Evolutionary conservation across 2,888 invertebrate genomes (phyloP), one percentile per base, ranked within the genome.

Genomic region (Pterostichus madidus): DNA sequence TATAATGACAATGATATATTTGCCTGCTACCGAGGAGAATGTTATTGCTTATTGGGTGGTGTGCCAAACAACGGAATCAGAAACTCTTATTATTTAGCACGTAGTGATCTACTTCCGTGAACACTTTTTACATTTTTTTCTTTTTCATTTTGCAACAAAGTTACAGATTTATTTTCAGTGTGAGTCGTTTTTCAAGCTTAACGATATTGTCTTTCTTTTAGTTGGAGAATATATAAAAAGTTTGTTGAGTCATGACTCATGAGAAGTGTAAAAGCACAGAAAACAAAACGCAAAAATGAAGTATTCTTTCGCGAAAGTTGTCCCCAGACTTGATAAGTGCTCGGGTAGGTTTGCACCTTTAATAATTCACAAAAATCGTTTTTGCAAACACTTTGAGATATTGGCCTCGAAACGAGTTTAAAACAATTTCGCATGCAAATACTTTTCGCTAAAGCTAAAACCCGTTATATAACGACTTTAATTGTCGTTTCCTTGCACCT

Each of bases 391-490:
- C 59, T 59, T 59, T 39, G 39, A 80, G 32, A 80, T 73, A 80
- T 71, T 80, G 73, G 71, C 53, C 80, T 52, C 11, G 56, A 80
- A 80, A 80, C 80, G 53, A 80, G 80, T 73, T 71, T 73, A 78
- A 78, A 68, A 56, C 71, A 56, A 80, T 73, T 80, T 80, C 44
- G 39, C 71, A 80, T 80, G 73, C 56, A 73, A 53, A 80, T 52
- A 64, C 49, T 64, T 80, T 80, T 71, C 53, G 3, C 10, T 64
- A 71, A 80, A 52, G 61, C 46, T 80, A 49, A 80, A 80, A 80
- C 80, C 80, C 71, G 80, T 80, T 80, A 80, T 80, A 80, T 80
- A 80, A 80, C 80, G 35, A 80, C 53, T 68, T 80, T 80, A 80
- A 80, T 80, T 80, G 73, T 73, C 44, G 80, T 80, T 80, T 80